Conservation (phyloP, 2,797 vertebrate species). For the Mormyrus proboscirostris region DNA sequence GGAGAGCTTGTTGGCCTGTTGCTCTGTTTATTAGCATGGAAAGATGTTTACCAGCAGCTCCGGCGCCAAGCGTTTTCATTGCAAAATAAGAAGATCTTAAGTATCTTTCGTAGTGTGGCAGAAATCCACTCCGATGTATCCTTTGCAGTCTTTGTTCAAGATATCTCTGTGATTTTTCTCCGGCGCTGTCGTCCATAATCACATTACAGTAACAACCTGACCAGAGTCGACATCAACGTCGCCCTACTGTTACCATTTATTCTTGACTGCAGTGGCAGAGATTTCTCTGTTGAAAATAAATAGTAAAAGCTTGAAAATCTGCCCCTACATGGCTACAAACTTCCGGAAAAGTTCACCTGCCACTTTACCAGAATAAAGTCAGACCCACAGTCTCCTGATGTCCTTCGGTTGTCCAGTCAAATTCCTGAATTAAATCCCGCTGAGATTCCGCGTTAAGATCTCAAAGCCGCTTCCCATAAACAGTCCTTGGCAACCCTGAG, state of each 20-base stretch:
- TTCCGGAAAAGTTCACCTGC: neutral
- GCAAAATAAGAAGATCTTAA: neutral
- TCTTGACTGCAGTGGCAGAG: neutral
- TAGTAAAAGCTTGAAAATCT: neutral
- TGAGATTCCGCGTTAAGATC: neutral
- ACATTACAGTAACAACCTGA: neutral
- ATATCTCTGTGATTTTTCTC: neutral
- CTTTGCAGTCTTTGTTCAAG: neutral
- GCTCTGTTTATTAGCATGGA: slow-evolving; percentile 11
- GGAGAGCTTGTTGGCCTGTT: neutral
- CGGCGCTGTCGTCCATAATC: neutral
- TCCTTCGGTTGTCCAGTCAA: neutral
- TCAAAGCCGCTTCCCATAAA: neutral
- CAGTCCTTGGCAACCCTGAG: neutral
- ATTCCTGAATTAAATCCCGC: neutral
- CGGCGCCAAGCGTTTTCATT: neutral
- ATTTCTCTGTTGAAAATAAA: neutral
- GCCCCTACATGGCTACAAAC: neutral
- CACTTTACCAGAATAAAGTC: neutral
- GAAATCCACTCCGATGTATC: neutral
- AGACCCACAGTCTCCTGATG: neutral
- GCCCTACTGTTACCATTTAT: neutral
- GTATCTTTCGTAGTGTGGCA: neutral
- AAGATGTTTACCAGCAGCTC: neutral
- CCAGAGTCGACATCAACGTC: neutral